A percentile compares a stretch with the other conserved stretches of the same genome.
phyloP scores from a whole-genome alignment of 1,140 invertebrate species.

The Aphis gossypii region DNA sequence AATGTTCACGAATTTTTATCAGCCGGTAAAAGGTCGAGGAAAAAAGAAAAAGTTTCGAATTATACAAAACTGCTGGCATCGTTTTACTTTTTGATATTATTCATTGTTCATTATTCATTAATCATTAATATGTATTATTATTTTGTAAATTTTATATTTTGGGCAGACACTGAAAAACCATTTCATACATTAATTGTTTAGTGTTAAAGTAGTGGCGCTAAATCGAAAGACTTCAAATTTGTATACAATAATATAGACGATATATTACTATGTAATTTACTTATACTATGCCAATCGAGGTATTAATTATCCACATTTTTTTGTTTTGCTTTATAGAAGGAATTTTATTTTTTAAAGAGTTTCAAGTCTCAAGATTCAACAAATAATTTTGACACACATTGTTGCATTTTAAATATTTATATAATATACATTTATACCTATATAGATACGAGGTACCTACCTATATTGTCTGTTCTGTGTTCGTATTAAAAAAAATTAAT shows the following conservation, averaged over 20 bases:
- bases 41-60: not conserved
- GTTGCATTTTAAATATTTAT: no score
- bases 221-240: not conserved
- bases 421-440: no score
- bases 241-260: no score
- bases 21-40: no score
- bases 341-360: not conserved
- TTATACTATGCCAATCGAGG: not conserved
- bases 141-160: not conserved
- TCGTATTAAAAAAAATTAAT: no score
- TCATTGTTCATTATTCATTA: not conserved
- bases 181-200: not conserved
- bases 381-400: no score
- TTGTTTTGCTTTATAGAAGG: not conserved
- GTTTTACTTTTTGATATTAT: not conserved
- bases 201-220: not conserved
- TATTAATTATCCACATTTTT: not conserved
- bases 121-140: not conserved
- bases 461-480: no score
- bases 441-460: no score
- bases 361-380: no score
- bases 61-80: not conserved
- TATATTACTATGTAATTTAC: no score
- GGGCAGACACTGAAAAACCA: not conserved
- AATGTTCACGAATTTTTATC: no score